Evolutionary conservation across 2,113 vertebrate genomes (phyloP), one percentile per base, ranked within the genome.

Genomic region (Carassius auratus): DNA sequence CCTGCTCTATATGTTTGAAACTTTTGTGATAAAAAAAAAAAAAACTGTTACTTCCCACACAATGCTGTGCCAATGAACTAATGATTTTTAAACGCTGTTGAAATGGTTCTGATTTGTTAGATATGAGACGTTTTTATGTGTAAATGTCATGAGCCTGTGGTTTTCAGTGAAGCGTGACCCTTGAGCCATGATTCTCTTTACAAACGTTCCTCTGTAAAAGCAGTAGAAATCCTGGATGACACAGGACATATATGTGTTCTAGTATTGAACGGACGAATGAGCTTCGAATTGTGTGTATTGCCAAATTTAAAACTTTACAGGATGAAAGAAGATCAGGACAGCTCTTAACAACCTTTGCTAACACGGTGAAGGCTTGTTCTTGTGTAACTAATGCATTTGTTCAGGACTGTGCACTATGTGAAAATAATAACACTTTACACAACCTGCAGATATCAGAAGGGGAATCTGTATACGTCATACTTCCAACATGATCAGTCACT

Each of bases 111-210:
- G 68, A 74, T 81, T 68, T 85, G 62, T 84, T 79, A 68, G 76
- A 86, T 80, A 64, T 45, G 62, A 85, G 59, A 81, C 36, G 36
- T 84, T 84, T 80, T 77, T 80, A 38, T 86, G 85, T 86, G 85
- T 86, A 52, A 66, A 76, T 88, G 84, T 88, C 82, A 84, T 71
- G 71, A 88, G 76, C 50, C 23, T 84, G 84, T 81, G 73, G 59
- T 86, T 86, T 84, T 82, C 71, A 84, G 69, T 88, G 71, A 57
- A 84, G 50, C 59, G 76, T 86, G 61, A 81, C 78, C 78, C 61
- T 64, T 76, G 74, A 80, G 45, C 76, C 57, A 83, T 84, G 85
- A 86, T 84, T 71, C 87, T 84, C 77, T 83, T 81, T 73, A 23
- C 83, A 85, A 52, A 36, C 79, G n/a, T 89, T 76, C 83, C 85